phyloP scores from a whole-genome alignment of 2,113 vertebrate genomes.

The Eurystomus gularis region DNA sequence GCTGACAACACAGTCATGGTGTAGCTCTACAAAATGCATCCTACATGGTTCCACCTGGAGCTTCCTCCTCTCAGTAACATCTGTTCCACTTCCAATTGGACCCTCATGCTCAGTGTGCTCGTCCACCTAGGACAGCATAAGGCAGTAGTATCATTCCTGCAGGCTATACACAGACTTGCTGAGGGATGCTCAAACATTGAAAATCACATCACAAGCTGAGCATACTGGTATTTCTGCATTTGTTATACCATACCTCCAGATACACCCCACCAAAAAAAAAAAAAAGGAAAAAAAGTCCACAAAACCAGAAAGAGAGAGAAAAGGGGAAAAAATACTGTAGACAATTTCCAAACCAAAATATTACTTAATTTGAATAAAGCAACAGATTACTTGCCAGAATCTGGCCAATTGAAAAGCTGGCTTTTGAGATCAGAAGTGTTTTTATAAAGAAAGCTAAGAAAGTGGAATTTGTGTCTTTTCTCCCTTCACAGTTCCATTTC shows the following conservation, averaged over 20 bases:
- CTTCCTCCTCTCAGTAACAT: background rate
- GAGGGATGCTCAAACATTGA: background rate
- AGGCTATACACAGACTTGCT: background rate
- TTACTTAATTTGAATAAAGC: background rate
- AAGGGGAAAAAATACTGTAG: background rate
- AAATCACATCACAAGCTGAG: background rate
- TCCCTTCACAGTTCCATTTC: background rate
- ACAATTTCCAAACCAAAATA: background rate
- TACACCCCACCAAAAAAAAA: background rate
- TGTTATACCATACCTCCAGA: background rate
- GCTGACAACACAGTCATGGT: background rate
- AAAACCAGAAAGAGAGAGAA: background rate
- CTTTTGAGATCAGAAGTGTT: background rate
- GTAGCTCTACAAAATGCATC: background rate
- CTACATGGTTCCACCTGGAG: background rate
- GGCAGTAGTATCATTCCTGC: background rate
- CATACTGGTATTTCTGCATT: background rate
- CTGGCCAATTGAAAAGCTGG: fast-evolving
- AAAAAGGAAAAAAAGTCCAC: too few relatives aligned
- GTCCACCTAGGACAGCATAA: background rate
- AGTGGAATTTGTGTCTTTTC: background rate
- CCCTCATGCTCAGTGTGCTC: background rate
- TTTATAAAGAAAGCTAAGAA: background rate
- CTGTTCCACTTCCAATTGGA: background rate
- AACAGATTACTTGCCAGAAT: fast-evolving